Evolutionary conservation across 2,888 invertebrate genomes (phyloP).

Genomic region (Sepioteuthis lessoniana): DNA sequence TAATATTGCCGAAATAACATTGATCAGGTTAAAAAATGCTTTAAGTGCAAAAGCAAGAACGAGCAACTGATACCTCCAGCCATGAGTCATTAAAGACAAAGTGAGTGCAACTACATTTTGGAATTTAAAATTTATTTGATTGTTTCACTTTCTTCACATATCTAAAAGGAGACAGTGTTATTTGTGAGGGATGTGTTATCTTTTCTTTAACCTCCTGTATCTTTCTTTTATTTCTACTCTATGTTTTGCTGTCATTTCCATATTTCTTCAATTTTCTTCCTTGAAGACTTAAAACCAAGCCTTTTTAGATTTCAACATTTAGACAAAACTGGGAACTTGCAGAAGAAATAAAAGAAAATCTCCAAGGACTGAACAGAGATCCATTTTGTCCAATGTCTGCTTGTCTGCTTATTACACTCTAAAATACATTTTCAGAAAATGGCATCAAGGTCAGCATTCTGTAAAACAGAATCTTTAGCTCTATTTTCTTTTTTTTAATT

Average conservation of each 20-base stretch:
- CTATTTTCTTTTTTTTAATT: too few species aligned
- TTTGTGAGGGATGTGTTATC: background rate
- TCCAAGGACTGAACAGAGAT: background rate
- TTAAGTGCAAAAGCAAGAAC: background rate
- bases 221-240: too few species aligned
- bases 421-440: too few species aligned
- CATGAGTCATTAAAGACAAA: background rate
- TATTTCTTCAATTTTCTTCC: background rate
- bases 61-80: background rate
- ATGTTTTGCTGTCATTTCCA: background rate
- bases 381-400: background rate
- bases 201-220: background rate
- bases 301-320: constrained; percentile 1
- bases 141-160: background rate
- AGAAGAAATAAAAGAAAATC: background rate
- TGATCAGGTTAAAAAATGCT: background rate
- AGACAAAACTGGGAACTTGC: background rate
- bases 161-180: background rate
- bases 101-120: background rate
- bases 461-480: too few species aligned
- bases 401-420: too few species aligned
- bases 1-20: background rate
- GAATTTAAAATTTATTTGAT: background rate
- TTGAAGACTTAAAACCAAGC: background rate
- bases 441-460: too few species aligned